Percentiles rank a stretch among this genome's conserved stretches.
Conservation (phyloP, 2,113 vertebrate species). For the Chamaetylas fuelleborni region DNA sequence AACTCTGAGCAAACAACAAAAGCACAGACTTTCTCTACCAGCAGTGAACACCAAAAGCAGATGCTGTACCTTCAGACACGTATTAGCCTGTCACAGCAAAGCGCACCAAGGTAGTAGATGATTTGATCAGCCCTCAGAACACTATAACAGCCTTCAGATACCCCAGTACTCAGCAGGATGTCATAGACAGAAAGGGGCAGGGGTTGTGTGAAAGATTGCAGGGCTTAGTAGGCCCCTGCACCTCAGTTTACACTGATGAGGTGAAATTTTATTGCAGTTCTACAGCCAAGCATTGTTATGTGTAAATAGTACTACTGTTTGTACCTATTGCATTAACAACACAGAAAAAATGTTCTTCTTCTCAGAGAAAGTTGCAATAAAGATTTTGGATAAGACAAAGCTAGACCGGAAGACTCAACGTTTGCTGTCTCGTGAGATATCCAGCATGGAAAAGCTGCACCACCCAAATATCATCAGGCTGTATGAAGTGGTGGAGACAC, state of each 20-base stretch:
- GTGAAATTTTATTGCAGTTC: conserved; percentile 24
- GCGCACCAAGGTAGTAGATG: not conserved
- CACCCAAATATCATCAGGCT: conserved; percentile 96
- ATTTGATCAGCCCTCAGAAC: not conserved
- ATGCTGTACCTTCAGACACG: rapidly evolving
- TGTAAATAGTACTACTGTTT: not conserved
- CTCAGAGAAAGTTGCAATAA: conserved; percentile 97
- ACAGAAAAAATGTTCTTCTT: not conserved
- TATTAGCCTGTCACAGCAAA: not conserved
- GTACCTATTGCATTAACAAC: not conserved
- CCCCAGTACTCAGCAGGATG: not conserved
- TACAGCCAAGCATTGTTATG: not conserved
- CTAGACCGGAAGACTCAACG: conserved; percentile 93
- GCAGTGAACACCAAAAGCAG: not conserved
- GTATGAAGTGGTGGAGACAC: conserved; percentile 97
- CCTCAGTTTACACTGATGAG: conserved; percentile 16
- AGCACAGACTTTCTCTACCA: not conserved
- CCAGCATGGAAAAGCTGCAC: conserved; percentile 96
- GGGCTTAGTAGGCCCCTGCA: not conserved
- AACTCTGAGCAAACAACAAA: not conserved
- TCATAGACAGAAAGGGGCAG: rapidly evolving
- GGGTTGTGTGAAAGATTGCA: not conserved
- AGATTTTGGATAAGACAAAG: conserved; percentile 97
- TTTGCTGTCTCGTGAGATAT: conserved; percentile 92
- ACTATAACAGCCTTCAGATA: not conserved